These are phyloP conservation scores for Turdus rufiventris DNA, from an alignment of 2,113 vertebrate genomes.

Conservation along the genomic window DNA sequence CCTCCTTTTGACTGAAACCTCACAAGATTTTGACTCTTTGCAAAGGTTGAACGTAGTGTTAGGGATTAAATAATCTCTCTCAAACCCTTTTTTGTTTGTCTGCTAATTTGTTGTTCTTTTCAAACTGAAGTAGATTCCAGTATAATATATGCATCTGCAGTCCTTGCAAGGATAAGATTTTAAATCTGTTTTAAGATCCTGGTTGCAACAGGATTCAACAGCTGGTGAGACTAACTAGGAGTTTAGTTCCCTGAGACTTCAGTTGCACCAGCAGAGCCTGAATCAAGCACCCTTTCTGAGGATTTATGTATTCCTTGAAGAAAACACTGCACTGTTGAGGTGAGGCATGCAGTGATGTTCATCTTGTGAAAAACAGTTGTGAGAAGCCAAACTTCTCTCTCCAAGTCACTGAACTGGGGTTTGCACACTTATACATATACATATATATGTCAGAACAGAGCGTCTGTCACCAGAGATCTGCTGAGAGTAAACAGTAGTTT, in stretches of 20 bases:
- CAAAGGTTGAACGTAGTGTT: not conserved
- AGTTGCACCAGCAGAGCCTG: not conserved
- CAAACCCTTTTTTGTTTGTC: not conserved
- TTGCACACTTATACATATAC: not conserved
- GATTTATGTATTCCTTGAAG: not conserved
- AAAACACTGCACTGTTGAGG: not conserved
- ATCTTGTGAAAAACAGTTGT: not conserved
- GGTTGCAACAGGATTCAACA: not conserved
- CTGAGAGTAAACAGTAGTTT: not conserved
- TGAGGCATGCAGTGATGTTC: rapidly evolving
- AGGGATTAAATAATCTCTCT: not conserved
- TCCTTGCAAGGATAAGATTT: not conserved
- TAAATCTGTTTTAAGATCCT: not conserved
- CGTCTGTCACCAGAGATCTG: not conserved
- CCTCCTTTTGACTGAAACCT: constrained; percentile 4
- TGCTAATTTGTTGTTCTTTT: not conserved
- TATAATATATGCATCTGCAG: rapidly evolving
- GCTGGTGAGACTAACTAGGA: not conserved
- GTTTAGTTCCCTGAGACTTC: not conserved
- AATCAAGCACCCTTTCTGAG: not conserved
- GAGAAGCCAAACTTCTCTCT: not conserved
- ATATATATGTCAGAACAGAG: not conserved
- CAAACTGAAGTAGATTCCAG: not conserved
- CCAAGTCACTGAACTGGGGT: not conserved
- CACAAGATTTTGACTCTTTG: not conserved